Evolutionary conservation across 2,113 vertebrate genomes (phyloP).

Genomic region (Cheirogaleus medius): DNA sequence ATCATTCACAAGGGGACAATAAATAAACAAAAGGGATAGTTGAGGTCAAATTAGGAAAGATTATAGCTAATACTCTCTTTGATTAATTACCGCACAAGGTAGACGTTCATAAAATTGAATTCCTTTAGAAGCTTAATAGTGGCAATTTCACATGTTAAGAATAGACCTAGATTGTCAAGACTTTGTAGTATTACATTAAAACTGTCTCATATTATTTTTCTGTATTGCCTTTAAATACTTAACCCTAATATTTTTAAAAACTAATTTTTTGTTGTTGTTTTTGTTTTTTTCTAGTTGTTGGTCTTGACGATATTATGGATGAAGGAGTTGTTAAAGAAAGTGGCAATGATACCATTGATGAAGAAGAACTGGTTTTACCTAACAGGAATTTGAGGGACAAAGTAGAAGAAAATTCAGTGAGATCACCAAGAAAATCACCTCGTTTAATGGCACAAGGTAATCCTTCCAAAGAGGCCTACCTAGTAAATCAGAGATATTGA

Average conservation of each 20-base stretch:
- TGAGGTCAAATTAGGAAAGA: conserved; percentile 14
- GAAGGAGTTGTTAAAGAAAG: conserved; percentile 89
- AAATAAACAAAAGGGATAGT: background rate
- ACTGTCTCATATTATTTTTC: background rate
- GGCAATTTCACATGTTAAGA: background rate
- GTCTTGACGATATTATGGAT: conserved; percentile 89
- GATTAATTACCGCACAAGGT: background rate
- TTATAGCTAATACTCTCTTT: background rate
- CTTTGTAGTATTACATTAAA: background rate
- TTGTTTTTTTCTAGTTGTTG: conserved; percentile 84
- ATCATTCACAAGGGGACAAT: background rate
- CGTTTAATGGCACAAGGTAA: conserved; percentile 90
- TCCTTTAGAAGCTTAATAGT: background rate
- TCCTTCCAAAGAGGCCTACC: conserved; percentile 47
- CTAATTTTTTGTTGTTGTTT: conserved; percentile 62
- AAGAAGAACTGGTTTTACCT: conserved; percentile 86
- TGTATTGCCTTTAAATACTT: conserved; percentile 53
- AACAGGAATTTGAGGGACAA: conserved; percentile 86
- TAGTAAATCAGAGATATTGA: conserved; percentile 28
- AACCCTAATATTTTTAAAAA: conserved; percentile 20
- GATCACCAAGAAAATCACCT: conserved; percentile 89
- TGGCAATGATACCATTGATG: conserved; percentile 85
- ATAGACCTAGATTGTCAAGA: background rate
- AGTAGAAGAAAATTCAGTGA: conserved; percentile 83
- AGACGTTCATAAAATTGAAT: conserved; percentile 1